phyloP scores from a whole-genome alignment of 2,888 invertebrate genomes.

The Drosophila mettleri region DNA sequence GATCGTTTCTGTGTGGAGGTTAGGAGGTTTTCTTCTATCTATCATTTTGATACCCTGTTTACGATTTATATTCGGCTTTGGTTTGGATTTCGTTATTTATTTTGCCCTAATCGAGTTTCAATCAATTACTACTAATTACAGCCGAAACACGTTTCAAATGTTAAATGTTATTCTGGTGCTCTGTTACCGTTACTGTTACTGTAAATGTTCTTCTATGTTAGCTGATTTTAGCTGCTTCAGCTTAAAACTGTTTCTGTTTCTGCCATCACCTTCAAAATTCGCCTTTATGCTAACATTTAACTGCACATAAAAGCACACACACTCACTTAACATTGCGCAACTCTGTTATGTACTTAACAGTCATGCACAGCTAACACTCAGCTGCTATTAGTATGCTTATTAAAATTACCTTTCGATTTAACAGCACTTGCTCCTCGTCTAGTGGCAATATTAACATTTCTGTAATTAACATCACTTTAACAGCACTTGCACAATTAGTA shows the following conservation, averaged over 20 bases:
- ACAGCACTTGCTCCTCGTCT: slow-evolving; percentile 7
- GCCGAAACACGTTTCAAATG: slow-evolving; percentile 11
- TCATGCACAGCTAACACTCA: background rate
- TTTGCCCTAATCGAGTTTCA: slow-evolving; percentile 30
- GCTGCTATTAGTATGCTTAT: background rate
- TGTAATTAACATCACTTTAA: slow-evolving; percentile 7
- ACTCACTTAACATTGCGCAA: slow-evolving; percentile 12
- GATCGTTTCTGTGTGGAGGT: slow-evolving; percentile 85
- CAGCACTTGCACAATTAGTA: slow-evolving; percentile 16
- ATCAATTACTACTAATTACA: slow-evolving; percentile 18
- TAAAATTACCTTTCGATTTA: background rate
- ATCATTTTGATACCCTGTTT: slow-evolving; percentile 48
- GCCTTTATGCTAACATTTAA: slow-evolving; percentile 22
- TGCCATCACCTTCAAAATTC: slow-evolving; percentile 6
- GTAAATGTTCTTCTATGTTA: slow-evolving; percentile 9
- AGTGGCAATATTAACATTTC: slow-evolving; percentile 9
- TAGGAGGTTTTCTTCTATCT: slow-evolving; percentile 79
- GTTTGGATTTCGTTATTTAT: slow-evolving; percentile 45
- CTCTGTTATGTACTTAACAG: slow-evolving; percentile 19
- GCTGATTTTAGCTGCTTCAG: slow-evolving; percentile 21
- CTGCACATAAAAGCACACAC: slow-evolving; percentile 9
- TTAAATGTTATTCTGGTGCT: slow-evolving; percentile 16
- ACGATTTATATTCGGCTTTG: slow-evolving; percentile 43
- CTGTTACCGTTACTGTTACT: slow-evolving; percentile 38
- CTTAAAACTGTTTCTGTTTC: background rate